Base-by-base conservation (phyloP, 2,797 vertebrate species). In the Sebastes trivittatus region DNA sequence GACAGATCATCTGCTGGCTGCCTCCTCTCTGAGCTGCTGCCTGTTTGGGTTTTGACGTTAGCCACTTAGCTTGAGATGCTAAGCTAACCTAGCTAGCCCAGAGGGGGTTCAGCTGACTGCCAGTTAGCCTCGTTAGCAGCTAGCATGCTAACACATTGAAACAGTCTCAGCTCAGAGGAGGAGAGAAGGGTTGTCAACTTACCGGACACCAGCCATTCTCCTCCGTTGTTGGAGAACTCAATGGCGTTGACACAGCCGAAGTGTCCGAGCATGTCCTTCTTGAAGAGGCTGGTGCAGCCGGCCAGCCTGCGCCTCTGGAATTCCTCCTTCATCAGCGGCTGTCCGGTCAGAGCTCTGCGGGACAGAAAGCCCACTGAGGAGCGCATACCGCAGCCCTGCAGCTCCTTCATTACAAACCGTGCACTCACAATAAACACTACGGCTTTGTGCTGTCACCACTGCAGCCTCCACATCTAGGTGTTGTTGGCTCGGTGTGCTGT, bases 231-330 rank as follows among this genome's bases (percentile, higher is more conserved):
- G 96, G 98, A 99, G 94, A 99, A 99, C 96, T 99, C 98, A 89
- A 99, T 98, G 95, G 98, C 98, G 96, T 99, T 99, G 95, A 99
- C 98, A 91, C 98, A 99, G 91, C 98, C 98, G 94, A 98, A 99
- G 94, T 99, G 98, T 62, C 98, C 98, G 83, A 98, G 97, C 94
- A 99, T 96, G 84, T 99, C 97, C 93, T 97, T 98, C 95, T 97
- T 97, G 96, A 95, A 99, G 92, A 99, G 97, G 92, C 97, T 98
- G 80, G 96, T 96, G 95, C 98, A 98, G 89, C 97, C 97, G 52
- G 96, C 96, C 93, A 99, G 93, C 92, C 98, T 95, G 88, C 96
- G 95, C 81, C 98, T 90, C 97, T 99, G 98, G 92, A 99, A 98
- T 84, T 98, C 97, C 78, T 98, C 97, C 95, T 97, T 98, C 94